These are phyloP conservation scores for Scaptomyza hsui DNA, from an alignment of 1,140 invertebrate genomes.

Conservation along the genomic window DNA sequence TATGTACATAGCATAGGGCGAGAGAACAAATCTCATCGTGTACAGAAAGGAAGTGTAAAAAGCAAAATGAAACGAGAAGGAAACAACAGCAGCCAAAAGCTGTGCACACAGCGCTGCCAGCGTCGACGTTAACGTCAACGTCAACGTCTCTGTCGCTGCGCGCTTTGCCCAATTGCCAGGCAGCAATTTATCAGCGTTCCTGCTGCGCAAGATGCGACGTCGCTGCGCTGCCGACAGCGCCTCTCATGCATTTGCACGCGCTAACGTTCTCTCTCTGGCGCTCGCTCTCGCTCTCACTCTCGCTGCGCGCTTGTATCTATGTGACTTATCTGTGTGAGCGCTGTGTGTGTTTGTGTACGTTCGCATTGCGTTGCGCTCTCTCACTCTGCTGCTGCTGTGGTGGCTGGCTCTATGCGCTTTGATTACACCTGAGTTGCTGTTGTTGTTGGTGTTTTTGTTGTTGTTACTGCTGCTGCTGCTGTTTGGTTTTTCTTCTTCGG, in stretches of 20 bases:
- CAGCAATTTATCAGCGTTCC: constrained; percentile 67
- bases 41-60: constrained; percentile 25
- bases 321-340: constrained; percentile 68
- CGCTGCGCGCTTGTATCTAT: constrained; percentile 49
- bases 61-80: constrained; percentile 40
- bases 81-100: constrained; percentile 33
- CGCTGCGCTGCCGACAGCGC: constrained; percentile 26
- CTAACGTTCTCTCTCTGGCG: constrained; percentile 19
- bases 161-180: constrained; percentile 66
- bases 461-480: constrained; percentile 53
- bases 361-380: constrained; percentile 16
- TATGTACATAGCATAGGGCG: background rate
- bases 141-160: background rate
- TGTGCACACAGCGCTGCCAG: constrained; percentile 10
- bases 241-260: constrained; percentile 20
- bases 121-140: background rate
- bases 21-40: constrained; percentile 45
- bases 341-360: constrained; percentile 9
- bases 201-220: constrained; percentile 45
- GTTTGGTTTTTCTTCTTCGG: constrained; percentile 72
- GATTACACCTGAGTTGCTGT: constrained; percentile 69
- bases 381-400: constrained; percentile 10
- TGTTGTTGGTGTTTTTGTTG: constrained; percentile 45
- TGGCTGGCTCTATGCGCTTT: constrained; percentile 64
- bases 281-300: constrained; percentile 2